Percentiles rank a stretch among this genome's conserved stretches.
These are phyloP conservation scores for Lycia hirtaria DNA, from an alignment of 2,888 invertebrate genomes.

Conservation along the genomic window DNA sequence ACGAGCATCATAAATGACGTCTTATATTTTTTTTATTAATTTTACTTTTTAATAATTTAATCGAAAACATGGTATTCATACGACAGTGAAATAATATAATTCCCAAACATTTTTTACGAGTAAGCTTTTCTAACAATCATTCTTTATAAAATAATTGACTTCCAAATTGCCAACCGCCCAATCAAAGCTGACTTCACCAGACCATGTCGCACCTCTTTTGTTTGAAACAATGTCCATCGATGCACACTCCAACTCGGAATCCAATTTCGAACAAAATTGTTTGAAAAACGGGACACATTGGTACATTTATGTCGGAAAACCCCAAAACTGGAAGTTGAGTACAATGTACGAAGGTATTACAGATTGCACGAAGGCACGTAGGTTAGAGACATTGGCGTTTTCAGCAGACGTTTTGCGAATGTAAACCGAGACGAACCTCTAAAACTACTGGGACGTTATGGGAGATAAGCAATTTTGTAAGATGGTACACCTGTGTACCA, in stretches of 20 bases:
- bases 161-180: not conserved
- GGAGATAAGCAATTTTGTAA: slow-evolving; percentile 4
- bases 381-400: not conserved
- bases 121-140: not conserved
- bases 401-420: not conserved
- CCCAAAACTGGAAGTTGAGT: slow-evolving; percentile 1
- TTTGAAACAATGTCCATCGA: slow-evolving; percentile 8
- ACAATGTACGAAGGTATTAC: slow-evolving; percentile 7
- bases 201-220: slow-evolving; percentile 1
- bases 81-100: no score
- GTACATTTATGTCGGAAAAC: slow-evolving; percentile 12
- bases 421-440: not conserved
- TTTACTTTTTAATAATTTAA: no score
- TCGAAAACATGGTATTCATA: no score
- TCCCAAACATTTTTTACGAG: not conserved
- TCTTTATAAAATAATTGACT: not conserved
- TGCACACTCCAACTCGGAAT: slow-evolving; percentile 10
- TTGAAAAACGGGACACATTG: slow-evolving; percentile 16
- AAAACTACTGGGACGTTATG: not conserved
- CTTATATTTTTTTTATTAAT: no score
- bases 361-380: slow-evolving; percentile 1
- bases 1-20: no score
- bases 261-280: slow-evolving; percentile 25
- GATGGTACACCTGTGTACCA: slow-evolving; percentile 1
- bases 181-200: not conserved